Base-by-base conservation (phyloP, 2,797 vertebrate species). In the Sebastes oblongus region DNA sequence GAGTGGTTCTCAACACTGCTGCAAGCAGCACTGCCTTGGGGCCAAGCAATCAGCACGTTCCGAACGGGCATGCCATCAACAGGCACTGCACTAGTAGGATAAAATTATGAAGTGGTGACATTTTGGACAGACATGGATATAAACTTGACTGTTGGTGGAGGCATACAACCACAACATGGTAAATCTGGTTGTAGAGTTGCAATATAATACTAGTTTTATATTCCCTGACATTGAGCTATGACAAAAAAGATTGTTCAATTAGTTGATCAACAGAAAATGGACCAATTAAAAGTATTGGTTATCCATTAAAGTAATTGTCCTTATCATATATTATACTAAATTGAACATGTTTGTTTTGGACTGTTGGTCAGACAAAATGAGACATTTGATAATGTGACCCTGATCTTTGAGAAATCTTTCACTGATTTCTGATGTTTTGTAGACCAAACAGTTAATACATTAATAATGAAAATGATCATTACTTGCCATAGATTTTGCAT, bases 221-320 rank as follows among this genome's bases (percentile, higher is more conserved):
- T 20, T 8, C 7, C 42, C 25, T 27, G 25, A 27, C 25, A 27
- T 27, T 27, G 25, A 27, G 25, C 25, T 50, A 50, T 50, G 46
- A 50, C 46, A 50, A 20, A 50, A 46, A 46, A 46, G 0, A 39
- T 55, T 27, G 6, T 1, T 36, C 29, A 22, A 10, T 55, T 20
- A 29, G 25, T 64, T 4, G 1, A 59, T 20, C 14, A 18, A 25
- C 27, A 52, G 13, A 62, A 46, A 14, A 36, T 58, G 2, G 4
- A 36, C 30, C 29, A 24, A 5, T 36, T 55, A 8, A 8, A 6
- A 34, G n/a, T 55, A 24, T 46, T 46, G 42, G 42, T 46, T 46
- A 46, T 0, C 0, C 42, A 0, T 46, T 46, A 46, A 46, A 46
- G 42, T 46, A 46, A 46, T 24, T n/a, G 20, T 42, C 12, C 20